A percentile compares a stretch with the other conserved stretches of the same genome.
phyloP scores from a whole-genome alignment of 2,113 vertebrate genomes.

The Hystrix brachyura region DNA sequence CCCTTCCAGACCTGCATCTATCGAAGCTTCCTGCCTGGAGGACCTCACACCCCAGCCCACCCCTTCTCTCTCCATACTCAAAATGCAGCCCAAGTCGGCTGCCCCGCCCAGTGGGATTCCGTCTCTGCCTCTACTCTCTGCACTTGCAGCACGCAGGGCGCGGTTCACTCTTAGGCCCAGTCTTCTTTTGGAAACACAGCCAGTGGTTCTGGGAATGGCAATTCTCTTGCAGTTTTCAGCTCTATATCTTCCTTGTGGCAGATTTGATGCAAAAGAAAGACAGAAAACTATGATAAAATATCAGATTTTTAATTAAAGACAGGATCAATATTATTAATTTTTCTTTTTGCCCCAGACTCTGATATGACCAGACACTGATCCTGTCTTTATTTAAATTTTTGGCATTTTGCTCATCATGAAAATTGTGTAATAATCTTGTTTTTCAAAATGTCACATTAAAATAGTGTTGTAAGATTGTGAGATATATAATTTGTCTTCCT shows the following conservation, averaged over 20 bases:
- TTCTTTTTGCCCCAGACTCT: background rate
- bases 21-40: background rate
- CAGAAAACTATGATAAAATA: background rate
- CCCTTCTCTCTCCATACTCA: background rate
- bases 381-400: background rate
- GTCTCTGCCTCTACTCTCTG: background rate
- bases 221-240: background rate
- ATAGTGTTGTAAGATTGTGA: background rate
- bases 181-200: background rate
- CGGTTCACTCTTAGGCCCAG: background rate
- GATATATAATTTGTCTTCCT: background rate
- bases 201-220: accelerated
- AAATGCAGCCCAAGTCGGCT: too few species aligned
- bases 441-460: background rate
- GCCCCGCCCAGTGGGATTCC: background rate
- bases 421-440: background rate
- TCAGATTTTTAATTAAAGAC: background rate
- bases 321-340: background rate
- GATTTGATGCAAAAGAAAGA: background rate
- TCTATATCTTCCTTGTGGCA: background rate
- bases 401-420: background rate
- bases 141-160: accelerated
- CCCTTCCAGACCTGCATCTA: background rate
- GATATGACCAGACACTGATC: background rate
- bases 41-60: background rate